A percentile compares a stretch with the other conserved stretches of the same genome.
These are phyloP conservation scores for Conops quadrifasciatus DNA, from an alignment of 2,888 invertebrate species.

Conservation along the genomic window DNA sequence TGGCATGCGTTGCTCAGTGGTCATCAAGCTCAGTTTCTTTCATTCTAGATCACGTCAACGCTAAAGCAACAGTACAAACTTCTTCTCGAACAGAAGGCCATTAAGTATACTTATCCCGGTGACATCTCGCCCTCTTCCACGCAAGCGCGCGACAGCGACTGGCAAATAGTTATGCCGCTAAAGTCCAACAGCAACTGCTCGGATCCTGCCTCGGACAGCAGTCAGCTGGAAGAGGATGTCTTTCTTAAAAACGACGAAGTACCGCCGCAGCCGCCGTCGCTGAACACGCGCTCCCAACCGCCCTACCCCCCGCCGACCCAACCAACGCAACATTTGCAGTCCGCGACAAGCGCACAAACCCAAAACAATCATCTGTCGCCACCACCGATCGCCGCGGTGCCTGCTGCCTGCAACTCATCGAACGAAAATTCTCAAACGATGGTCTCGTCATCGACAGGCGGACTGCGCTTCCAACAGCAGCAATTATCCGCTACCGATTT, in stretches of 20 bases:
- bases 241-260: conserved; percentile 53
- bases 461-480: conserved; percentile 51
- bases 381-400: conserved; percentile 47
- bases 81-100: conserved; percentile 79
- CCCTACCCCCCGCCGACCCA: conserved; percentile 15
- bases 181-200: conserved; percentile 57
- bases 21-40: not conserved
- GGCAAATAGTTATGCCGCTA: conserved; percentile 65
- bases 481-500: conserved; percentile 43
- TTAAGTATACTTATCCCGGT: conserved; percentile 76
- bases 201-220: conserved; percentile 60
- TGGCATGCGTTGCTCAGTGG: not conserved
- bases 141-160: conserved; percentile 56
- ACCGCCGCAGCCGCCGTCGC: conserved; percentile 35
- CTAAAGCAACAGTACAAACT: conserved; percentile 84
- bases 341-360: conserved; percentile 18
- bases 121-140: conserved; percentile 58
- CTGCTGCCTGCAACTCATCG: conserved; percentile 1
- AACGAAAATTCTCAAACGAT: conserved; percentile 17
- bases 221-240: conserved; percentile 59
- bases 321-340: not conserved
- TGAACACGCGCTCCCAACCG: conserved; percentile 39
- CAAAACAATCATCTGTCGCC: conserved; percentile 43
- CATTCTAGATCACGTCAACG: conserved; percentile 74
- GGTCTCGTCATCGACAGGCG: conserved; percentile 24